Evolutionary conservation across 2,888 invertebrate genomes (phyloP).

Genomic region (Seira ritae): DNA sequence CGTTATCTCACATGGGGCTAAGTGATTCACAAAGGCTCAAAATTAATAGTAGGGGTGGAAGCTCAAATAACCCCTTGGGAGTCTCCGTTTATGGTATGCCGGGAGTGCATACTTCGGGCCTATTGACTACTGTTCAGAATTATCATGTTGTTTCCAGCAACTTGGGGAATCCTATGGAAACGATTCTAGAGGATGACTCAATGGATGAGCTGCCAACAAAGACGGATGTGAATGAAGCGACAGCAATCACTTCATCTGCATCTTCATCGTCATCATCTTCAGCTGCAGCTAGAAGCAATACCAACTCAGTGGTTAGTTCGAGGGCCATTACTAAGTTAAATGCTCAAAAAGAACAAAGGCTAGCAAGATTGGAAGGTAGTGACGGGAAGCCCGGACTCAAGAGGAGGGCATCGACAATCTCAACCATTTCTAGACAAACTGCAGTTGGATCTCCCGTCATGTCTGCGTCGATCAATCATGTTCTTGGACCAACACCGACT

Average conservation of each 20-base stretch:
- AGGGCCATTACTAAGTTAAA: neutral
- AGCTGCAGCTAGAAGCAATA: conserved; percentile 13
- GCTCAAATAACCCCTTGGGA: conserved; percentile 10
- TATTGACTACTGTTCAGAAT: conserved; percentile 32
- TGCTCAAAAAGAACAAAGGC: neutral
- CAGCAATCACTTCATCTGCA: conserved; percentile 13
- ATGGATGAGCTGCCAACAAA: neutral
- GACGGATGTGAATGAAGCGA: neutral
- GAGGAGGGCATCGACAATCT: neutral
- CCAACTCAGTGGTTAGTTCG: neutral
- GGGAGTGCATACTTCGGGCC: conserved; percentile 44
- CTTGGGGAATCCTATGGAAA: conserved; percentile 51
- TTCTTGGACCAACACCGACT: conserved; percentile 28
- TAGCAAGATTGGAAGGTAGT: neutral
- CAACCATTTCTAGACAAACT: neutral
- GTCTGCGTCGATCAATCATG: conserved; percentile 42
- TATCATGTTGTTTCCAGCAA: conserved; percentile 40
- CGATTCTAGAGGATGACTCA: conserved; percentile 38
- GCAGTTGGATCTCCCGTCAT: conserved; percentile 6
- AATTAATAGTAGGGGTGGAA: no score
- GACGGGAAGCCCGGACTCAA: neutral
- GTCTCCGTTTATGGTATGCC: conserved; percentile 38
- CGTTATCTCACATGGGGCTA: neutral
- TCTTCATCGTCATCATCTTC: conserved; percentile 9
- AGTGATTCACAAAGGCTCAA: neutral